Percentiles rank a stretch among this genome's conserved stretches.
These are phyloP conservation scores for Acronicta aceris DNA, from an alignment of 2,888 invertebrate species.

Conservation along the genomic window DNA sequence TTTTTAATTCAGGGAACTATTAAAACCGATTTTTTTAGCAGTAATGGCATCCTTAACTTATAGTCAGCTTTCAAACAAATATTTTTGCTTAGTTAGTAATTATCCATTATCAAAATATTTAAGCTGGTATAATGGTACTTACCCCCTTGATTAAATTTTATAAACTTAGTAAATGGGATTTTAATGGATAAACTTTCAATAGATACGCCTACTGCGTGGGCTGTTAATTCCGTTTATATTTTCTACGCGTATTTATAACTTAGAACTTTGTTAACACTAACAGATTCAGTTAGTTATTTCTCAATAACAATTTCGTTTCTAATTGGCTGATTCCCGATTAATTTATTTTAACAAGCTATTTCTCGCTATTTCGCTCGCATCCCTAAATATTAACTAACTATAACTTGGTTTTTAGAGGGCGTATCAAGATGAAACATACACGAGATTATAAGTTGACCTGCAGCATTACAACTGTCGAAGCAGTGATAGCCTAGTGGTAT, in stretches of 20 bases:
- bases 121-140: slow-evolving; percentile 57
- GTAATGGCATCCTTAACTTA: neutral
- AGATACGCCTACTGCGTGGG: slow-evolving; percentile 48
- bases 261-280: slow-evolving; percentile 8
- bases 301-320: slow-evolving; percentile 12
- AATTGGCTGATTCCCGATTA: no score
- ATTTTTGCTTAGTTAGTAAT: slow-evolving; percentile 54
- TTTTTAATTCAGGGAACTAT: no score
- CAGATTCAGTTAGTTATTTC: slow-evolving; percentile 10
- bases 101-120: slow-evolving; percentile 61
- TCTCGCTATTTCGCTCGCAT: no score
- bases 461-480: no score
- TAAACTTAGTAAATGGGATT: slow-evolving; percentile 64
- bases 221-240: slow-evolving; percentile 41
- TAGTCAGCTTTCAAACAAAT: slow-evolving; percentile 23
- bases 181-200: slow-evolving; percentile 66
- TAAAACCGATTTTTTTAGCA: slow-evolving; percentile 3
- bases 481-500: no score
- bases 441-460: no score
- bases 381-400: no score
- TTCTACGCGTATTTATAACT: slow-evolving; percentile 28
- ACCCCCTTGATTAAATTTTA: slow-evolving; percentile 59
- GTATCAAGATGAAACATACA: no score
- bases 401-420: no score
- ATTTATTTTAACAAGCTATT: no score